Evolutionary conservation across 2,888 invertebrate genomes (phyloP).

Genomic region (Lycia hirtaria): DNA sequence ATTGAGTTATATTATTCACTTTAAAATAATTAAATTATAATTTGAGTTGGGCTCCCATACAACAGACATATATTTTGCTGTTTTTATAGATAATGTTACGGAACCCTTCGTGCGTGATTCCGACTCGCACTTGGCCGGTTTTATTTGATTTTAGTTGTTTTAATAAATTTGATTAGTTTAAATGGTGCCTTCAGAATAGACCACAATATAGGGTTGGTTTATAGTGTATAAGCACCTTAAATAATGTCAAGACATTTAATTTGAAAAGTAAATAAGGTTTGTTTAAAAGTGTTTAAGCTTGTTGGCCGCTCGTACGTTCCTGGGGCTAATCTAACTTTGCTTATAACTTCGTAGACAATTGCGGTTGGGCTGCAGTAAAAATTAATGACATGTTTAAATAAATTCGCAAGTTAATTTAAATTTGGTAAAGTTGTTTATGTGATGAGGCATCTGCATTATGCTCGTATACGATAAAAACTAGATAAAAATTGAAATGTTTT

Average conservation of each 20-base stretch:
- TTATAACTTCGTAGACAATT: slow-evolving; percentile 45
- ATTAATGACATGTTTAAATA: slow-evolving; percentile 16
- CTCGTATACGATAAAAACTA: background rate
- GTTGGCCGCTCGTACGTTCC: slow-evolving; percentile 16
- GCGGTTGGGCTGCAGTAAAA: slow-evolving; percentile 20
- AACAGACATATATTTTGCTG: too few species aligned
- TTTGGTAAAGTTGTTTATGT: background rate
- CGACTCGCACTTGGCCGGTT: too few species aligned
- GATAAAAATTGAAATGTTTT: too few species aligned
- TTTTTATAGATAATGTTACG: too few species aligned
- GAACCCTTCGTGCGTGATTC: too few species aligned
- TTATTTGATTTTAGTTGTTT: too few species aligned
- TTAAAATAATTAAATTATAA: too few species aligned
- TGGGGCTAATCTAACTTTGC: slow-evolving; percentile 51
- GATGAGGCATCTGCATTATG: background rate
- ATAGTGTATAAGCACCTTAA: background rate
- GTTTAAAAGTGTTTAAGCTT: slow-evolving; percentile 20
- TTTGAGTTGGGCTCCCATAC: too few species aligned
- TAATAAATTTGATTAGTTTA: too few species aligned
- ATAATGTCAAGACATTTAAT: slow-evolving; percentile 10
- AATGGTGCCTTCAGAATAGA: too few species aligned
- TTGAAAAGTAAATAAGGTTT: slow-evolving; percentile 18
- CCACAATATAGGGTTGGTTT: background rate
- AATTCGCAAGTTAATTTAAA: slow-evolving; percentile 1
- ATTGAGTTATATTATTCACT: too few species aligned